Conservation (phyloP, 2,797 vertebrate genomes). For the Macroramphosus scolopax region DNA sequence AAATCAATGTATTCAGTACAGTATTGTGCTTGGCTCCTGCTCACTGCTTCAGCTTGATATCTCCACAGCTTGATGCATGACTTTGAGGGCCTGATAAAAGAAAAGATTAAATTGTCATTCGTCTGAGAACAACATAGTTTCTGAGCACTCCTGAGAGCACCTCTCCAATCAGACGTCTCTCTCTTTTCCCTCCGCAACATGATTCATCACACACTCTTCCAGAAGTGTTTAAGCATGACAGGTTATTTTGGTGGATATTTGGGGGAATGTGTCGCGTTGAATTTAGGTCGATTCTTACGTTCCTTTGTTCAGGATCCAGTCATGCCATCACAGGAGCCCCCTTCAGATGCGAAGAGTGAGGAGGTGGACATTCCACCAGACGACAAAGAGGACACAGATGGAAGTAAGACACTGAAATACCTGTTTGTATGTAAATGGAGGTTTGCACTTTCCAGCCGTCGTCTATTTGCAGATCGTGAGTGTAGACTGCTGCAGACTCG, state of each 20-base stretch:
- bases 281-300: conserved; percentile 27
- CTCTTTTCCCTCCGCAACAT: conserved; percentile 4
- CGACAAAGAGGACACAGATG: conserved; percentile 85
- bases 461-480: too few relatives aligned
- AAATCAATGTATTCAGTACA: conserved; percentile 29
- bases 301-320: conserved; percentile 87
- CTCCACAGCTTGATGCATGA: conserved; percentile 16
- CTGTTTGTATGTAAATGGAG: too few relatives aligned
- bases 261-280: background rate
- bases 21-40: background rate
- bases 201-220: conserved; percentile 1
- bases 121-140: too few relatives aligned
- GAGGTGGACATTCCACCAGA: conserved; percentile 87
- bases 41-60: conserved; percentile 1
- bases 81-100: conserved; percentile 13
- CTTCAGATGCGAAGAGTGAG: conserved; percentile 85
- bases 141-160: background rate
- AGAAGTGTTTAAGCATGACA: conserved; percentile 6
- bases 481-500: too few relatives aligned
- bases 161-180: background rate
- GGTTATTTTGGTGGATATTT: conserved; percentile 13
- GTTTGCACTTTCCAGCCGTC: too few relatives aligned
- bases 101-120: conserved; percentile 2
- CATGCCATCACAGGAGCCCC: conserved; percentile 98
- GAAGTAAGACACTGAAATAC: conserved; percentile 77